Conservation (phyloP, 2,113 vertebrate genomes). For the Rhipidura dahli region DNA sequence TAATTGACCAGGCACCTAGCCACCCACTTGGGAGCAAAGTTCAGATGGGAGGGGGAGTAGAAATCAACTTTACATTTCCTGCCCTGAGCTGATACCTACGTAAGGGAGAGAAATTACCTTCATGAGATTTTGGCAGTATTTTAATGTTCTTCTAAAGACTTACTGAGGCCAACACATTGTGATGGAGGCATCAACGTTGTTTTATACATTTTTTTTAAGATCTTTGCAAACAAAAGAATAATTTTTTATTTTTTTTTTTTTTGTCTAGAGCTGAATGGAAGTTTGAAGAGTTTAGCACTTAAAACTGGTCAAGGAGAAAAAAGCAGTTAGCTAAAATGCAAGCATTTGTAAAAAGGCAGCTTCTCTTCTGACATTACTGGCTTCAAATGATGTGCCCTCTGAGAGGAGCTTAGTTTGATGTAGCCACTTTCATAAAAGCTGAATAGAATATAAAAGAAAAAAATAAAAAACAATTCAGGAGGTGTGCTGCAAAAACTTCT, state of each 20-base stretch:
- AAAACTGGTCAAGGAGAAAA: constrained; percentile 9
- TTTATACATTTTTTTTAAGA: not conserved
- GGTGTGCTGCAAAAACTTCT: constrained; percentile 8
- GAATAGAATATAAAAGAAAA: constrained; percentile 49
- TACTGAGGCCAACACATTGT: not conserved
- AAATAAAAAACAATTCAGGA: constrained; percentile 29
- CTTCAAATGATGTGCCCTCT: constrained; percentile 64
- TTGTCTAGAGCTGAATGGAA: not conserved
- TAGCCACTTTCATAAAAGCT: constrained; percentile 55
- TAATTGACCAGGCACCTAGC: not conserved
- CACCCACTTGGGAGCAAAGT: not conserved
- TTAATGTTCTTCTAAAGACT: not conserved
- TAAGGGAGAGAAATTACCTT: not conserved
- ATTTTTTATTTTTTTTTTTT: too few relatives aligned
- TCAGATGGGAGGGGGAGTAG: not conserved
- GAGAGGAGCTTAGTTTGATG: constrained; percentile 67
- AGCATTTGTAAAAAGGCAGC: constrained; percentile 32
- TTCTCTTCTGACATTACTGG: constrained; percentile 41
- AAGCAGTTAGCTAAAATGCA: constrained; percentile 59
- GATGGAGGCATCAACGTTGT: not conserved
- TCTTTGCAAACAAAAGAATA: not conserved
- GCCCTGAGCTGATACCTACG: not conserved
- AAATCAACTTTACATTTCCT: not conserved
- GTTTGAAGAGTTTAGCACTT: constrained; percentile 47
- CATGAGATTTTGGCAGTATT: not conserved